These are phyloP conservation scores for Acheta domesticus DNA, from an alignment of 2,888 invertebrate species.

Conservation along the genomic window DNA sequence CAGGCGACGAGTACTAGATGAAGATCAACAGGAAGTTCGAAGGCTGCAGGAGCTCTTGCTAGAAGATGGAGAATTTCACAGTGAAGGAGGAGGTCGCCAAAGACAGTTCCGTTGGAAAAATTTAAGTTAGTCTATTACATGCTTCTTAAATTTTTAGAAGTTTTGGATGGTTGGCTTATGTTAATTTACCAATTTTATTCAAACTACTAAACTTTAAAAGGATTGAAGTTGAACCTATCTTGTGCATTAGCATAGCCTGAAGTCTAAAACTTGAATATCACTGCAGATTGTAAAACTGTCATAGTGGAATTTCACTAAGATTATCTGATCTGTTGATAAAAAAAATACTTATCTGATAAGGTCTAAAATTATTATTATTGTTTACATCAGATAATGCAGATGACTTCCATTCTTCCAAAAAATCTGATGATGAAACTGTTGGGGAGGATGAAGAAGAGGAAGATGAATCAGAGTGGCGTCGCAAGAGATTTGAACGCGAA, in stretches of 20 bases:
- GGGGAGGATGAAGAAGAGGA: conserved; percentile 68
- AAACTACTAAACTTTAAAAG: not conserved
- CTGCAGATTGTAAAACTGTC: too few relatives aligned
- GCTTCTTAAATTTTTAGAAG: not conserved
- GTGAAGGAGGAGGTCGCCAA: conserved; percentile 70
- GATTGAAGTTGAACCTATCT: too few relatives aligned
- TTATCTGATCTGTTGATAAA: not conserved
- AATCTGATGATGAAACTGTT: conserved; percentile 48
- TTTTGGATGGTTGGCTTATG: not conserved
- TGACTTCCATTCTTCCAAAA: conserved; percentile 29
- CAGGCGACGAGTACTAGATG: conserved; percentile 77
- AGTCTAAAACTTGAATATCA: too few relatives aligned
- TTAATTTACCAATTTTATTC: not conserved
- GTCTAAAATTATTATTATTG: not conserved
- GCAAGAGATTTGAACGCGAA: conserved; percentile 74
- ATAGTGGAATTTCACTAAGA: too few relatives aligned
- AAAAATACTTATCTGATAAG: not conserved
- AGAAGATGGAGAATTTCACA: conserved; percentile 82
- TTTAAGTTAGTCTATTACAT: conserved; percentile 54
- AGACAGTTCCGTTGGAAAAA: conserved; percentile 85
- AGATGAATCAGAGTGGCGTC: conserved; percentile 73
- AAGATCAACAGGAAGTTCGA: conserved; percentile 81
- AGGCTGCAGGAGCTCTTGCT: conserved; percentile 81
- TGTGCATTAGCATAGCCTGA: too few relatives aligned
- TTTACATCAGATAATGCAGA: conserved; percentile 41